Evolutionary conservation across 2,113 vertebrate genomes (phyloP), one percentile per base, ranked within the genome.

Genomic region (Jacana jacana): DNA sequence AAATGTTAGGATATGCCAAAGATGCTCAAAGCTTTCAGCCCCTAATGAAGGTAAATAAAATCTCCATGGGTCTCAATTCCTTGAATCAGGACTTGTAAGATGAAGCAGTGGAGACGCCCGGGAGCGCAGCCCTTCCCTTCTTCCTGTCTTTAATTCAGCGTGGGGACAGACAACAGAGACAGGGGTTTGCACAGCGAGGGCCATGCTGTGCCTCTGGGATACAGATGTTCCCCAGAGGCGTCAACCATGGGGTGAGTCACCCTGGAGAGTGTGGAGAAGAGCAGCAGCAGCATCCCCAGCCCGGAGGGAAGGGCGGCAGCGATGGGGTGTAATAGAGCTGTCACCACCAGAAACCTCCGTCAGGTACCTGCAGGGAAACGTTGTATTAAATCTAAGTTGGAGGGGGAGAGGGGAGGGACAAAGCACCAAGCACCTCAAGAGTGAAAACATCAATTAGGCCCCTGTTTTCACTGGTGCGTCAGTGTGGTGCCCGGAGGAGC

Each of bases 191-290:
- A 28, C 81, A 60, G 66, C 28, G 3, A 81, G 37, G 44, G 16
- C 68, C 54, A 17, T 18, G 4, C 44, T 1, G 3, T 14, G 24
- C 35, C 81, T 91, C 48, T 3, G 7, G 80, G 61, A 91, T 39
- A 40, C 5, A n/a, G 17, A 27, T 8, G 37, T 69, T 86, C 54
- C 3, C 20, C 61, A 11, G 24, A 8, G 2, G 71, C 55, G 15
- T 23, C 20, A 2, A 2, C 28, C 33, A 3, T 0, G 7, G 2
- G 4, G 64, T 61, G 89, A 81, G 64, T 70, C 72, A 60, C 4
- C 22, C 61, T 13, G 1, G 48, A 2, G 1, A 7, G 48, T 6
- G 42, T 11, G 2, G 22, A 16, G 18, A n/a, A 10, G 37, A 57
- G 81, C 76, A 63, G 44, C 76, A 63, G 44, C 75, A 28, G 48